These are phyloP conservation scores for Alloplasta piceator DNA, from an alignment of 2,888 invertebrate species.

Conservation along the genomic window DNA sequence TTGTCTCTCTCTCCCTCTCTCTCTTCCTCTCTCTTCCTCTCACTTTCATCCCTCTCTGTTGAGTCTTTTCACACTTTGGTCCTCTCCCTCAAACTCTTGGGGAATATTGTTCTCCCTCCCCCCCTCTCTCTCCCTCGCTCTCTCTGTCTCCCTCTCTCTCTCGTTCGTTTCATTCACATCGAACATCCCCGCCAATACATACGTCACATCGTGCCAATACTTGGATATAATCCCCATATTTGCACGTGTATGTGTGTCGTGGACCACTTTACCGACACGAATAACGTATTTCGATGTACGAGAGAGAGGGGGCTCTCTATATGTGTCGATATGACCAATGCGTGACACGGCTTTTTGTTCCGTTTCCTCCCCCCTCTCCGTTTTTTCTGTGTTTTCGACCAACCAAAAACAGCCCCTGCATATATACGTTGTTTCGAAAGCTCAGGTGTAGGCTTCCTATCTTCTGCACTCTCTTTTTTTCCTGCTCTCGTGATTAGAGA, in stretches of 20 bases:
- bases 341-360: slow-evolving; percentile 3
- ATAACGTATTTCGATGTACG: neutral
- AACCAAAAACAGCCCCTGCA: slow-evolving; percentile 18
- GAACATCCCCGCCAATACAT: slow-evolving; percentile 22
- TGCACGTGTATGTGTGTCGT: neutral
- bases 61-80: slow-evolving; percentile 13
- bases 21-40: slow-evolving; percentile 8
- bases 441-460: slow-evolving; percentile 20
- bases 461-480: slow-evolving; percentile 16
- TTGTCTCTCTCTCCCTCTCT: slow-evolving; percentile 62
- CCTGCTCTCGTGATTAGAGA: slow-evolving; percentile 46
- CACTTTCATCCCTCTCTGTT: slow-evolving; percentile 1
- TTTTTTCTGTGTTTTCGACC: slow-evolving; percentile 17
- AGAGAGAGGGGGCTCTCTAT: slow-evolving; percentile 31
- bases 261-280: neutral
- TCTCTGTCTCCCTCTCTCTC: slow-evolving; percentile 46
- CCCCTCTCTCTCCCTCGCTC: slow-evolving; percentile 43
- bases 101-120: slow-evolving; percentile 41
- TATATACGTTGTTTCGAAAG: neutral
- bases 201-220: neutral
- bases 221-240: neutral
- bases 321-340: slow-evolving; percentile 14
- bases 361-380: too few relatives aligned
- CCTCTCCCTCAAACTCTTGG: slow-evolving; percentile 39
- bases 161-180: slow-evolving; percentile 11